Percentiles rank a stretch among this genome's conserved stretches.
phyloP scores from a whole-genome alignment of 1,140 invertebrate species.

The Akabosia matsudoensis region DNA sequence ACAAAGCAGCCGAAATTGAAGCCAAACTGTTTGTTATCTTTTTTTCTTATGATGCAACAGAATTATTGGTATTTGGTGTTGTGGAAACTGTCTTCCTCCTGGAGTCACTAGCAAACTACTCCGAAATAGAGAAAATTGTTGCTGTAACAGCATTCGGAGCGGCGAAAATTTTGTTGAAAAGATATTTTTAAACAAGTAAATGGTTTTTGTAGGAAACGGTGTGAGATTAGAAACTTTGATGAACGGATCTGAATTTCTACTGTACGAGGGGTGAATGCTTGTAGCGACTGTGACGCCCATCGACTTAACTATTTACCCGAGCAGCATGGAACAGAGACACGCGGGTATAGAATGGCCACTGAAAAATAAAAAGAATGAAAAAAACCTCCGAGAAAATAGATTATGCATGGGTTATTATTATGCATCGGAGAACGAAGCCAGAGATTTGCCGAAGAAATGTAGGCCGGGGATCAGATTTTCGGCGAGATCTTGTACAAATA shows the following conservation, averaged over 20 bases:
- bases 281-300: slow-evolving; percentile 9
- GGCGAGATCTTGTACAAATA: too few species aligned
- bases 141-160: neutral
- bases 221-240: too few species aligned
- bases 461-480: too few species aligned
- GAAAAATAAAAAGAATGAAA: slow-evolving; percentile 25
- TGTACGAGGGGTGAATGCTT: neutral
- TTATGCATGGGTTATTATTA: slow-evolving; percentile 23
- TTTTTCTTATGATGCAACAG: too few species aligned
- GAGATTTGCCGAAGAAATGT: too few species aligned
- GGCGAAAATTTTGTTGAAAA: neutral
- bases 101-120: neutral
- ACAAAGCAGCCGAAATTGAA: neutral
- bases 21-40: too few species aligned
- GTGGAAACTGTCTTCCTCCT: neutral
- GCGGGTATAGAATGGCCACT: slow-evolving; percentile 12
- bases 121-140: neutral
- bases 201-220: too few species aligned
- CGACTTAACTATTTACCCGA: slow-evolving; percentile 18
- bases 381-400: slow-evolving; percentile 11
- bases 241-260: too few species aligned
- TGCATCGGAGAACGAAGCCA: neutral
- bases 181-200: too few species aligned
- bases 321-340: too few species aligned
- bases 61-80: too few species aligned